A percentile compares a stretch with the other conserved stretches of the same genome.
phyloP scores from a whole-genome alignment of 2,888 invertebrate species.

The Kryphioiulus occultus region DNA sequence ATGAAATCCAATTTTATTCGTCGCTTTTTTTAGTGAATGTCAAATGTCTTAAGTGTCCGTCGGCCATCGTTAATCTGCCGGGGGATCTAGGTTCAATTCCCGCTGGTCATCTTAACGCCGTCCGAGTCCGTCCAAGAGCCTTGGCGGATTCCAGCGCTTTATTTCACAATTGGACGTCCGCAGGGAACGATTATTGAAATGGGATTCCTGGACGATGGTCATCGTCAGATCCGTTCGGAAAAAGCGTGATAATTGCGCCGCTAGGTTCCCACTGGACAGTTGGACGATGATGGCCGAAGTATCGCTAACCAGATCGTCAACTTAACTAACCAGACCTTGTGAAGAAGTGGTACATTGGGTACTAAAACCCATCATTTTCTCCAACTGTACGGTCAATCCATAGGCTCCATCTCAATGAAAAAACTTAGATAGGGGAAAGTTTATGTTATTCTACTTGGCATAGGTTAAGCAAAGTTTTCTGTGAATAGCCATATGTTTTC shows the following conservation, averaged over 20 bases:
- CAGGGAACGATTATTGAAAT: conserved; percentile 14
- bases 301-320: too few species aligned
- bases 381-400: too few species aligned
- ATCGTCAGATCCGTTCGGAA: neutral
- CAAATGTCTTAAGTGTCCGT: conserved; percentile 20
- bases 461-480: too few species aligned
- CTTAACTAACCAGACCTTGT: too few species aligned
- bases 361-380: too few species aligned
- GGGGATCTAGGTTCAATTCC: conserved; percentile 2
- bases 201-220: neutral
- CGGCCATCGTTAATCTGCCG: conserved; percentile 39
- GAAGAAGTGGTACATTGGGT: too few species aligned
- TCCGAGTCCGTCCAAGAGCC: neutral
- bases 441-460: too few species aligned
- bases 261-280: neutral
- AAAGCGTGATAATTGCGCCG: neutral
- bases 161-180: conserved; percentile 7
- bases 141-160: neutral
- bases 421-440: too few species aligned
- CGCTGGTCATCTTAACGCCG: neutral
- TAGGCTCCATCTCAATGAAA: too few species aligned
- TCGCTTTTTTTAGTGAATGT: conserved; percentile 37
- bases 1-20: conserved; percentile 17
- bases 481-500: too few species aligned
- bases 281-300: neutral